Percentiles rank a stretch among this genome's conserved stretches.
These are phyloP conservation scores for Scaptodrosophila latifasciaeformis DNA, from an alignment of 2,888 invertebrate genomes.

Conservation along the genomic window DNA sequence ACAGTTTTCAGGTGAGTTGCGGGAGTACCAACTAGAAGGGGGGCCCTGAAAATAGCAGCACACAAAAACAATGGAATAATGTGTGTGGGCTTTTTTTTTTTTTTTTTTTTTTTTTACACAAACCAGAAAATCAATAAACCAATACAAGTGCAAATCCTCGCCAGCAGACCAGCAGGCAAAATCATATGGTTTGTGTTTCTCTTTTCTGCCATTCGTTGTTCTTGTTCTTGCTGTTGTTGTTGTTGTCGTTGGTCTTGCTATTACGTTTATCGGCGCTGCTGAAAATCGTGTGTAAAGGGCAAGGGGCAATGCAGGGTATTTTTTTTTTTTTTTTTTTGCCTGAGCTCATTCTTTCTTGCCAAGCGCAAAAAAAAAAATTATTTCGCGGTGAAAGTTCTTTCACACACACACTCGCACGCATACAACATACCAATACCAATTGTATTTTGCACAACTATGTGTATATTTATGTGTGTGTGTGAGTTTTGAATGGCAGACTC, in stretches of 20 bases:
- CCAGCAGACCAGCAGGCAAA: conserved; percentile 40
- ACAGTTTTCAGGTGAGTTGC: conserved; percentile 86
- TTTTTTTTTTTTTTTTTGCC: conserved; percentile 38
- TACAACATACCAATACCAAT: neutral
- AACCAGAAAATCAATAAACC: conserved; percentile 59
- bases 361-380: no score
- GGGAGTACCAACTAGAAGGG: neutral
- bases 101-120: no score
- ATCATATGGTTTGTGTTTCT: conserved; percentile 50
- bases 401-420: conserved; percentile 7
- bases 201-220: conserved; percentile 15
- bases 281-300: no score
- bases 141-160: conserved; percentile 51
- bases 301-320: no score
- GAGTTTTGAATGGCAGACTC: conserved; percentile 6
- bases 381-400: conserved; percentile 61
- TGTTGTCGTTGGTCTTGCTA: conserved; percentile 22
- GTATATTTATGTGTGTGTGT: neutral
- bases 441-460: neutral
- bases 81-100: no score
- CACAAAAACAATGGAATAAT: conserved; percentile 25
- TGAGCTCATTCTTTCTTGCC: no score
- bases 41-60: conserved; percentile 3
- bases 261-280: no score
- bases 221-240: neutral